Evolutionary conservation across 2,113 vertebrate species (phyloP), one percentile per base, ranked within the genome.

Genomic region (Saccopteryx bilineata): DNA sequence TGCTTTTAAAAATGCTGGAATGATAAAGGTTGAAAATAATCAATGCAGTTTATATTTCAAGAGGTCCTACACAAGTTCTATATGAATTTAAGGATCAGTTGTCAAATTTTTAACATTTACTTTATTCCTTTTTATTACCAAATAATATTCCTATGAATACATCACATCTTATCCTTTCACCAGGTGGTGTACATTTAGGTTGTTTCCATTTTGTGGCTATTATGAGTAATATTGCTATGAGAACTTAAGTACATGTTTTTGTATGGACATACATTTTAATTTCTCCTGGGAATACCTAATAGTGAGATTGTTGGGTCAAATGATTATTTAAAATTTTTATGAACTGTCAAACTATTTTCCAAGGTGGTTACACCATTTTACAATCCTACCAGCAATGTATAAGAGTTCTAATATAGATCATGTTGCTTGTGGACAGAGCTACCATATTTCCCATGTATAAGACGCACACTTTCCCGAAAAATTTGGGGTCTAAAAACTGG

Each of bases 1-100:
- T 69, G 14, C 72, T 78, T 92, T 94, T 68, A 54, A 83, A 90
- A 75, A 21, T 56, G 26, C 61, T 86, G 39, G 31, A 82, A 85
- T n/a, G 66, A 74, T 66, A 88, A 61, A 46, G 23, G 39, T 3
- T 86, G 60, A 76, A 95, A 89, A 58, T 28, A 75, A 79, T 61
- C 9, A 33, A 23, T 7, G 9, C 13, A 26, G 63, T 33, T 83
- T 83, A 2, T 83, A 83, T 61, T 72, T 74, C 33, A 68, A 79
- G 46, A 75, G 5, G 15, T 26, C 72, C 72, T 75, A 31, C 15
- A 2, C n/a, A 14, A 74, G 46, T 50, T 50, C 71, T 74, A 74
- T 15, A 74, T 72, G 39, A 74, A 46, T 48, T 74, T 48, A 26
- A 74, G 46, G 71, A 48, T 26, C 21, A 74, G 71, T 48, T 74